Percentiles rank a stretch among this genome's conserved stretches.
phyloP scores from a whole-genome alignment of 2,888 invertebrate species.

The Exephanes ischioxanthus region DNA sequence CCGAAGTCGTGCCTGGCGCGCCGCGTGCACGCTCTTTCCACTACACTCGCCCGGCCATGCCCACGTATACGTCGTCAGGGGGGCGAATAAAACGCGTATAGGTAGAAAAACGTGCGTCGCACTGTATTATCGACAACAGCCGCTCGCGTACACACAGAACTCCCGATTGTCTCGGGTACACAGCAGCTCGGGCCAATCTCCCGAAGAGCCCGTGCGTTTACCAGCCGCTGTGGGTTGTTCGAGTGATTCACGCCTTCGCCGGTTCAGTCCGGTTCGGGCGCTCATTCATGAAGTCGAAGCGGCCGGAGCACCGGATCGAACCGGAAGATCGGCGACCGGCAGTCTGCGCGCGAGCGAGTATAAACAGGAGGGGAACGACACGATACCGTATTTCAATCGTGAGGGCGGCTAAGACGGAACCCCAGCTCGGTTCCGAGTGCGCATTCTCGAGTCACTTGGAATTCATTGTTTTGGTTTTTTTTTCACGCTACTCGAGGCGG shows the following conservation, averaged over 20 bases:
- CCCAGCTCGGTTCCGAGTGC: not conserved
- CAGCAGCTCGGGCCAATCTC: not conserved
- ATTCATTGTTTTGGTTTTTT: not conserved
- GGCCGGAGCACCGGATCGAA: slow-evolving; percentile 71
- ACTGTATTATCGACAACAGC: slow-evolving; percentile 1
- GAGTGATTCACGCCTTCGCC: slow-evolving; percentile 71
- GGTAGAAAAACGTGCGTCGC: not conserved
- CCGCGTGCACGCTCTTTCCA: too few species aligned
- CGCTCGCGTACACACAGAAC: slow-evolving; percentile 3
- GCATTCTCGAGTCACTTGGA: not conserved
- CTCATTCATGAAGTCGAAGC: slow-evolving; percentile 73
- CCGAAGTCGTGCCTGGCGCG: too few species aligned
- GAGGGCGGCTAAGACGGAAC: not conserved
- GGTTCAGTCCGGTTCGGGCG: slow-evolving; percentile 76
- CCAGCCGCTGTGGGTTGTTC: slow-evolving; percentile 17
- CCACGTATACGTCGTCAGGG: not conserved
- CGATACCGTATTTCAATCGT: slow-evolving; percentile 14
- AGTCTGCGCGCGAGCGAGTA: slow-evolving; percentile 67
- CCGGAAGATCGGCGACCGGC: slow-evolving; percentile 77
- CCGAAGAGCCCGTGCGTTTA: slow-evolving; percentile 21
- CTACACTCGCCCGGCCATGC: too few species aligned
- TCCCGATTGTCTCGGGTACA: slow-evolving; percentile 22
- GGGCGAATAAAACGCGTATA: not conserved
- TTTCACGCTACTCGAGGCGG: not conserved
- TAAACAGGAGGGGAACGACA: slow-evolving; percentile 5